These are phyloP conservation scores for Pedionomus torquatus DNA, from an alignment of 2,113 vertebrate genomes.

Conservation along the genomic window DNA sequence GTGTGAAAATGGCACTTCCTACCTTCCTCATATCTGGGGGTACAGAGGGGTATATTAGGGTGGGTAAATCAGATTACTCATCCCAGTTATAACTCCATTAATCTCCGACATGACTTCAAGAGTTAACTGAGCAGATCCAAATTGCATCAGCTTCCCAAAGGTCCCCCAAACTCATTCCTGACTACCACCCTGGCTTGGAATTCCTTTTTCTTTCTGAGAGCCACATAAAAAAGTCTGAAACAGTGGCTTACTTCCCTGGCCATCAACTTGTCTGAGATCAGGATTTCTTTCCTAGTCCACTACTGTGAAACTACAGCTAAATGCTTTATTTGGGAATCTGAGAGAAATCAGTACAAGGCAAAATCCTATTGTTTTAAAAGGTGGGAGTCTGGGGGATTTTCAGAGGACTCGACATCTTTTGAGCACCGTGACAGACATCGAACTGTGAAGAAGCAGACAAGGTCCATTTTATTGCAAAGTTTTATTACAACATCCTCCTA, in stretches of 20 bases:
- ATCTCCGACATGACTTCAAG: not conserved
- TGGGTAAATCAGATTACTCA: not conserved
- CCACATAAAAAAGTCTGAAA: not conserved
- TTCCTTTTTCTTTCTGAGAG: not conserved
- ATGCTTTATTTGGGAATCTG: not conserved
- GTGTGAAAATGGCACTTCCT: not conserved
- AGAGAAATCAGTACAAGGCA: not conserved
- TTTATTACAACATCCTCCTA: not conserved
- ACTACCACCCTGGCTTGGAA: not conserved
- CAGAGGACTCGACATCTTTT: not conserved
- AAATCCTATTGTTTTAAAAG: not conserved
- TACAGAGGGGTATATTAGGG: not conserved
- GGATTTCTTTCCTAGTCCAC: not conserved
- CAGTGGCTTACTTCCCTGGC: not conserved
- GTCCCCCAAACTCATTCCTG: not conserved
- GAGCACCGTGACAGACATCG: not conserved
- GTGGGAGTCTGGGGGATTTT: not conserved
- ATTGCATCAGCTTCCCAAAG: not conserved
- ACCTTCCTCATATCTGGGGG: not conserved
- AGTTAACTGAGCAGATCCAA: not conserved
- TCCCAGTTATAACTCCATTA: not conserved
- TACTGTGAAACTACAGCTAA: not conserved
- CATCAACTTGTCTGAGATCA: not conserved
- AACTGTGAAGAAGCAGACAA: not conserved
- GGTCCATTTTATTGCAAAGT: not conserved